Evolutionary conservation across 1,140 invertebrate genomes (phyloP).

Genomic region (Sogatella furcifera): DNA sequence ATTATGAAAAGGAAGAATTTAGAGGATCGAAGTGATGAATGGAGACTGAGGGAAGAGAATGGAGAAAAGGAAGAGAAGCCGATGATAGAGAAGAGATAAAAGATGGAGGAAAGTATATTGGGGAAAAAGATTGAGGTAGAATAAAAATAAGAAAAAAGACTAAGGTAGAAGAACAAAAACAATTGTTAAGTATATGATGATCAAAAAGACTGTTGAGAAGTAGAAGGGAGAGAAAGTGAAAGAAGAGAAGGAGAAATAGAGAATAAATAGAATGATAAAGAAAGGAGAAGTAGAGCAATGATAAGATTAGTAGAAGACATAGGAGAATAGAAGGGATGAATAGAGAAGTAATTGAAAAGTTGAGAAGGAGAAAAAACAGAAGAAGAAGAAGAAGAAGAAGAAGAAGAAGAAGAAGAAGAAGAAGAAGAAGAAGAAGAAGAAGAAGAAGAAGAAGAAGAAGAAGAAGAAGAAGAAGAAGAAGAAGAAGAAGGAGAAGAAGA

Average conservation of each 20-base stretch:
- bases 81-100: no score
- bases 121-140: no score
- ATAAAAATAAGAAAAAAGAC: no score
- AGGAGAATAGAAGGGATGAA: not conserved
- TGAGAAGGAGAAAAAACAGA: not conserved
- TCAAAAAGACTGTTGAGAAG: no score
- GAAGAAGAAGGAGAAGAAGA: not conserved
- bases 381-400: not conserved
- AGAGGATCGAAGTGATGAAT: no score
- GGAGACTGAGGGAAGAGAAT: no score
- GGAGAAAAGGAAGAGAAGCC: no score
- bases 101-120: no score
- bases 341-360: not conserved
- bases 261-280: not conserved
- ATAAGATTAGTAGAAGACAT: not conserved
- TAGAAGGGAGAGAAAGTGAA: no score
- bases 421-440: conserved; percentile 1
- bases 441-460: not conserved
- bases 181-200: no score
- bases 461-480: conserved; percentile 4
- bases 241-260: not conserved
- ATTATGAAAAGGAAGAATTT: no score
- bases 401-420: conserved; percentile 2
- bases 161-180: no score
- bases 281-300: not conserved